A percentile compares a stretch with the other conserved stretches of the same genome.
Conservation (phyloP, 2,797 vertebrate species). For the Manis javanica region DNA sequence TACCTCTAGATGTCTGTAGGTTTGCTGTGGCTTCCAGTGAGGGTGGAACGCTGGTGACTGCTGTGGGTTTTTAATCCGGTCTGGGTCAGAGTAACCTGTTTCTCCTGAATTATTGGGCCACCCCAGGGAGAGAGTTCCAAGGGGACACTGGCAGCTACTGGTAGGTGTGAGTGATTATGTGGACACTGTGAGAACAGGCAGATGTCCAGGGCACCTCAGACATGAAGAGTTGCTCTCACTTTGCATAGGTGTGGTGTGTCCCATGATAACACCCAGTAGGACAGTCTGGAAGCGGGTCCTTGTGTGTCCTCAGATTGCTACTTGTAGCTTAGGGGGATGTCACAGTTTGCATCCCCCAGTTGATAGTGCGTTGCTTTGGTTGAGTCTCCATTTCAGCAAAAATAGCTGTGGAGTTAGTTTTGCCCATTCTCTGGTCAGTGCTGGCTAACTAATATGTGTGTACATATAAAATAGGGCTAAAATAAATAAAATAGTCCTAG, state of each 20-base stretch:
- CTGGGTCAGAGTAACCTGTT: neutral
- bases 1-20: conserved; percentile 22
- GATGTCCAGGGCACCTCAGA: conserved; percentile 58
- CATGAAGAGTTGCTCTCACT: neutral
- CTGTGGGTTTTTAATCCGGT: neutral
- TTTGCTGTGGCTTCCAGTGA: conserved; percentile 35
- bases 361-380: conserved; percentile 3
- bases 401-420: conserved; percentile 51
- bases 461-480: neutral
- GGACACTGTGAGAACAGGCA: conserved; percentile 37
- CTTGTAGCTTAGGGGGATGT: neutral
- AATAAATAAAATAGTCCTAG: neutral
- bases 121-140: neutral
- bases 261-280: neutral
- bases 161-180: conserved; percentile 72
- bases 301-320: neutral
- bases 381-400: conserved; percentile 28
- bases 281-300: neutral
- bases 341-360: neutral
- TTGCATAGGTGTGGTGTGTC: neutral
- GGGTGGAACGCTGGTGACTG: neutral
- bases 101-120: neutral
- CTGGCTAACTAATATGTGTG: neutral
- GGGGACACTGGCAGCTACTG: neutral
- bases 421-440: conserved; percentile 4